Percentiles rank a stretch among this genome's conserved stretches.
phyloP scores from a whole-genome alignment of 2,113 vertebrate genomes.

The Pterocles gutturalis region DNA sequence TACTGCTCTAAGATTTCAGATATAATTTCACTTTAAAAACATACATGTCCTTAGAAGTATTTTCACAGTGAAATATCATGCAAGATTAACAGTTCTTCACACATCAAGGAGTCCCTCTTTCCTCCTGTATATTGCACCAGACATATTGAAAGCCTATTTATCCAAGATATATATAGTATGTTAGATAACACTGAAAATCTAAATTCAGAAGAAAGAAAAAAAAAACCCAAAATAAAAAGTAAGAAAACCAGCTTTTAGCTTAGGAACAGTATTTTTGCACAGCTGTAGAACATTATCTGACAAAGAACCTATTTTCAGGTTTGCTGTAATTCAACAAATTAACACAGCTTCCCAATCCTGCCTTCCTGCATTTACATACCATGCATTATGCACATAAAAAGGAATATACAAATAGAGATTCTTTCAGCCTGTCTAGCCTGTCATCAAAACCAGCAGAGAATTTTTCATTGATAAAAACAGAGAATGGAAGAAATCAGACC shows the following conservation, averaged over 20 bases:
- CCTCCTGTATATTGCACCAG: constrained; percentile 21
- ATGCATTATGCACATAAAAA: constrained; percentile 23
- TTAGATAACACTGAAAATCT: constrained; percentile 1
- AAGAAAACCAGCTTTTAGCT: neutral
- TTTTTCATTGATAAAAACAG: constrained; percentile 75
- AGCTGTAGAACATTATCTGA: neutral
- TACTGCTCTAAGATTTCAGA: constrained; percentile 21
- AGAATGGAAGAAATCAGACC: constrained; percentile 75
- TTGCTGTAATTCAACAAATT: constrained; percentile 37
- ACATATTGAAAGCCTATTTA: constrained; percentile 44
- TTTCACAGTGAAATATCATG: neutral
- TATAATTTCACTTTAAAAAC: neutral
- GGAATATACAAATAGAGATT: constrained; percentile 18
- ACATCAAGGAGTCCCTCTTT: constrained; percentile 6
- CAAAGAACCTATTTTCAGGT: constrained; percentile 1
- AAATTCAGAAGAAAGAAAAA: neutral
- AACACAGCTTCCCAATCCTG: constrained; percentile 12
- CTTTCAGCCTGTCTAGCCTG: constrained; percentile 31
- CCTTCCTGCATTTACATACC: constrained; percentile 35
- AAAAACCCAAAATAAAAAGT: neutral
- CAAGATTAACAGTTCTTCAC: constrained; percentile 10
- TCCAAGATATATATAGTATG: constrained; percentile 7
- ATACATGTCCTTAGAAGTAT: neutral
- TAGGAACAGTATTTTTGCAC: constrained; percentile 26
- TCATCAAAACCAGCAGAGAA: constrained; percentile 20